Base-by-base conservation (phyloP, 2,888 invertebrate species). In the Thereva unica region DNA sequence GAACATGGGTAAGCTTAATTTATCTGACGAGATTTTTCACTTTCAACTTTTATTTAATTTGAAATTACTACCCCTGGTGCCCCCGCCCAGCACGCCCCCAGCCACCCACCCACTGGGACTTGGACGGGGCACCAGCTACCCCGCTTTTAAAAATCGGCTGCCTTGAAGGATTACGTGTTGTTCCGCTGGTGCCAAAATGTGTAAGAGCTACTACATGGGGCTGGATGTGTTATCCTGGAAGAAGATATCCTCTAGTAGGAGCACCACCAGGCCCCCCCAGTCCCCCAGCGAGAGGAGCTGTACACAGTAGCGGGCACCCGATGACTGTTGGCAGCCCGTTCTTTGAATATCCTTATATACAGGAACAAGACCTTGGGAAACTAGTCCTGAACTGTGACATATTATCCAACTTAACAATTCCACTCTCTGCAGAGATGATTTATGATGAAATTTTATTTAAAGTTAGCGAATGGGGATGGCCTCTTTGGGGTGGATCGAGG, bases 1-100 rank as follows among this genome's bases (percentile, higher is more conserved):
- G 52, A 73, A 70, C 67, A 71, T 71, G 69, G 71, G 69, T 71
- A 69, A 71, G 72, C 67, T 68, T 64, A 63, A 66, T 37, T 56
- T 53, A 66, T 66, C 40, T 61, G 45, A 41, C 49, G 61, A 63
- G 61, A 63, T 68, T 61, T 68, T 66, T 68, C 59, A 68, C 61
- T 66, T 66, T 61, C 68, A 68, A 53, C 64, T 61, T 64, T 65
- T 65, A 67, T 67, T 67, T 67, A 67, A 67, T 64, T 64, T 67
- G 56, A 67, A 23, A 23, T 23, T 23, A 56, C 64, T 47, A 10
- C 47, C 38, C 37, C 12, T 47, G 9, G n/a, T 10, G 23, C 5
- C 9, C 45, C 45, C 12, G 37, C 41, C 23, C 12, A 41, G 5
- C 12, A 8, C 12, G 41, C 41, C 40, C 47, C 47, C 47, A 47